A percentile compares a stretch with the other conserved stretches of the same genome.
phyloP scores from a whole-genome alignment of 2,888 invertebrate genomes.

The Hemicrepidius hirtus region DNA sequence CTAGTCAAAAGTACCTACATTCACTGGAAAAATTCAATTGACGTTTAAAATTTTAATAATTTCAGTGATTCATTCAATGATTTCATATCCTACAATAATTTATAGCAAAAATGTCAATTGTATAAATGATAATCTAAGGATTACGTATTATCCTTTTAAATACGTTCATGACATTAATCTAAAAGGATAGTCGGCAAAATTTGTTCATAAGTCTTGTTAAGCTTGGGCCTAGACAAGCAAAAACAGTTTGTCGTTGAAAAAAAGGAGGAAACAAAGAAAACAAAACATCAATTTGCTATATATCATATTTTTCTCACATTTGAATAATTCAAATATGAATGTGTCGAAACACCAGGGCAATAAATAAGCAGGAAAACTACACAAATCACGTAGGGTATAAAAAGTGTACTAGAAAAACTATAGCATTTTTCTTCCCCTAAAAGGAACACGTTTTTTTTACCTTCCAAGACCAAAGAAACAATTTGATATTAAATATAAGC shows the following conservation, averaged over 20 bases:
- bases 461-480: conserved; percentile 35
- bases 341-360: conserved; percentile 44
- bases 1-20: too few relatives aligned
- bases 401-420: conserved; percentile 35
- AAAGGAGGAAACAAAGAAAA: conserved; percentile 16
- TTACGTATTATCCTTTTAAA: too few relatives aligned
- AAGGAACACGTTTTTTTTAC: conserved; percentile 26
- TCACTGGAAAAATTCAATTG: too few relatives aligned
- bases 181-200: neutral
- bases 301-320: conserved; percentile 36
- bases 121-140: too few relatives aligned
- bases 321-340: conserved; percentile 49
- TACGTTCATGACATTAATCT: too few relatives aligned
- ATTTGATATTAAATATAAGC: conserved; percentile 46
- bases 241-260: conserved; percentile 7
- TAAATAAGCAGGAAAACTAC: conserved; percentile 47
- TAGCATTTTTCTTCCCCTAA: conserved; percentile 28
- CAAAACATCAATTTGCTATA: conserved; percentile 38
- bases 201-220: neutral
- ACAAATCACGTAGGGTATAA: conserved; percentile 45
- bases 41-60: too few relatives aligned
- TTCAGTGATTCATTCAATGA: too few relatives aligned
- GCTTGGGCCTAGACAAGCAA: neutral
- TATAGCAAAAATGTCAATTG: too few relatives aligned
- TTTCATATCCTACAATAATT: too few relatives aligned